A percentile compares a stretch with the other conserved stretches of the same genome.
Evolutionary conservation across 2,888 invertebrate species (phyloP).

Genomic region (Lymantria monacha): DNA sequence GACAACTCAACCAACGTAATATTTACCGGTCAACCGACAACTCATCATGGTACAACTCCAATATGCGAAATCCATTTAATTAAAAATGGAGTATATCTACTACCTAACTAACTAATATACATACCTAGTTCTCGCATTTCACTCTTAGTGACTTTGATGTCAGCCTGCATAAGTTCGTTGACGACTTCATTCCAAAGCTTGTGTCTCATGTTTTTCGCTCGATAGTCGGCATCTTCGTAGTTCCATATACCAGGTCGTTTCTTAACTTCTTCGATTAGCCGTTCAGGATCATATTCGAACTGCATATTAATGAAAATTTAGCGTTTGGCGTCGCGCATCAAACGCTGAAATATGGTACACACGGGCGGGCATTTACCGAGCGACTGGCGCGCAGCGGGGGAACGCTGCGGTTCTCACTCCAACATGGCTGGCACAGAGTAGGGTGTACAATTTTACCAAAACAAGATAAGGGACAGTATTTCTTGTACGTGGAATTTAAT

Average conservation of each 20-base stretch:
- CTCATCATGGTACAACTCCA: background rate
- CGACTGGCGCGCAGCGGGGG: slow-evolving; percentile 70
- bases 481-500: too few species aligned
- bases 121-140: slow-evolving; percentile 73
- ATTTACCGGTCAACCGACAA: background rate
- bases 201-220: slow-evolving; percentile 52
- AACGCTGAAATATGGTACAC: slow-evolving; percentile 34
- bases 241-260: slow-evolving; percentile 75
- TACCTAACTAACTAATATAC: too few species aligned
- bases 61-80: background rate
- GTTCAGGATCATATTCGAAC: slow-evolving; percentile 74
- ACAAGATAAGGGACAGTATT: slow-evolving; percentile 20
- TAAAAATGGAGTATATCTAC: slow-evolving; percentile 15
- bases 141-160: slow-evolving; percentile 62
- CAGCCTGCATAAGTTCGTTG: slow-evolving; percentile 56
- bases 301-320: slow-evolving; percentile 42
- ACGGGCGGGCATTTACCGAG: slow-evolving; percentile 61
- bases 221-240: slow-evolving; percentile 58
- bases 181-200: slow-evolving; percentile 68
- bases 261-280: slow-evolving; percentile 64
- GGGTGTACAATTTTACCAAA: slow-evolving; percentile 40
- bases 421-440: slow-evolving; percentile 57
- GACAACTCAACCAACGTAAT: background rate
- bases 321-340: background rate
- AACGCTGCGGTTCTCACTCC: slow-evolving; percentile 59